Evolutionary conservation across 2,888 invertebrate species (phyloP), one percentile per base, ranked within the genome.

Genomic region (Nemurella pictetii): DNA sequence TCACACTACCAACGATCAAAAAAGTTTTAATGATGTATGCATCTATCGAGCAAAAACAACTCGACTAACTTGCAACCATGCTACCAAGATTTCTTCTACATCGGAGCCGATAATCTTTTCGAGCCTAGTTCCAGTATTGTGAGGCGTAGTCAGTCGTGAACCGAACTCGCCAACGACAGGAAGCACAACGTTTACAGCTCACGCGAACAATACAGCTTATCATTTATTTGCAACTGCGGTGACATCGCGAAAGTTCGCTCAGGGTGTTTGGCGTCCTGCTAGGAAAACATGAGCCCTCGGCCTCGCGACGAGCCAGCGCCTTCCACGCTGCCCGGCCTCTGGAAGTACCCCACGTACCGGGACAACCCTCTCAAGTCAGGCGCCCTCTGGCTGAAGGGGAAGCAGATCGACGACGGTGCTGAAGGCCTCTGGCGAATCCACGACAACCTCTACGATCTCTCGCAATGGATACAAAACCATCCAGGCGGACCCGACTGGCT

Each of bases 401-500:
- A 95, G 88, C 91, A 92, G 25, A 89, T 91, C 87, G 94, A 94
- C 87, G 96, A 96, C 87, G 94, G 94, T 1, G 95, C 95, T 0
- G 95, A 95, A 89, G 94, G 93, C n/a, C 89, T 96, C 1, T 96
- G 96, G 96, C 92, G 96, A 87, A 92, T 96, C 27, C 92, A 94
- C 87, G 92, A 96, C 89, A 91, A 92, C 78, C 91, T 99, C 28
- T 99, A 98, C 90, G 97, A 99, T 90, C 92, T 99, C 29, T 94
- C 94, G 0, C 92, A 93, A 27, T 99, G 97, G 89, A 91, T 96
- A 4, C 90, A 93, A 2, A 92, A 91, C 80, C 99, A 99, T 92
- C 99, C 98, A 0, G 97, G 98, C 55, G 97, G 98, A 0, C 88
- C 91, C 0, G 94, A 95, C 89, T 97, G 96, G 96, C 88, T 96